A percentile compares a stretch with the other conserved stretches of the same genome.
Conservation (phyloP, 2,113 vertebrate species). For the Zosterops borbonicus region DNA sequence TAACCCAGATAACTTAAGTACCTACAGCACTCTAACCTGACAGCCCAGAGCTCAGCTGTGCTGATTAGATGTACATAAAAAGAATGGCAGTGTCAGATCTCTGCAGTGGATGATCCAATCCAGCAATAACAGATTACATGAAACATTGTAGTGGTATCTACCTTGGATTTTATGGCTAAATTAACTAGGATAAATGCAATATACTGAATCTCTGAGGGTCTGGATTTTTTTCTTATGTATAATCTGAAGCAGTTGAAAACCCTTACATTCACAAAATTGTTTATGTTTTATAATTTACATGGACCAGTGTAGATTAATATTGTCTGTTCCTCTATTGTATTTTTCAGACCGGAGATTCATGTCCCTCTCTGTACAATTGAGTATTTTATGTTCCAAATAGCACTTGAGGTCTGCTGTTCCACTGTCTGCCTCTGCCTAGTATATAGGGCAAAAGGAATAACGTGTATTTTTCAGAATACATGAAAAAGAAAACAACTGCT, state of each 20-base stretch:
- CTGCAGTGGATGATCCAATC: background rate
- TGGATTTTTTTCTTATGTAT: background rate
- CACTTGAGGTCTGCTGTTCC: slow-evolving; percentile 13
- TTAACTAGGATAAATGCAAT: background rate
- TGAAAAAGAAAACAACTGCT: background rate
- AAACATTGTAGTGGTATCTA: background rate
- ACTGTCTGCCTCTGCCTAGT: background rate
- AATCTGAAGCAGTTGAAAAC: background rate
- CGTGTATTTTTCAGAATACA: slow-evolving; percentile 16
- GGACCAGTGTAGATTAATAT: background rate
- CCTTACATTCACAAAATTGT: background rate
- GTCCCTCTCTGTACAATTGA: background rate
- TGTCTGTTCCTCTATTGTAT: background rate
- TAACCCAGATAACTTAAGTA: slow-evolving; percentile 13
- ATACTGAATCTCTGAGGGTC: background rate
- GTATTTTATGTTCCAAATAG: background rate
- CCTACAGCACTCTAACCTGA: slow-evolving; percentile 18
- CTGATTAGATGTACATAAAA: background rate
- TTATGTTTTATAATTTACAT: background rate
- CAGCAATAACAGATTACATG: background rate
- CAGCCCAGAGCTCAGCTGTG: background rate
- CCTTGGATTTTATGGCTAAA: slow-evolving; percentile 1
- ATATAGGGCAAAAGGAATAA: background rate
- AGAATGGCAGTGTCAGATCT: background rate
- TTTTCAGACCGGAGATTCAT: background rate